phyloP scores from a whole-genome alignment of 1,140 invertebrate species.

The Charaxes varanes region DNA sequence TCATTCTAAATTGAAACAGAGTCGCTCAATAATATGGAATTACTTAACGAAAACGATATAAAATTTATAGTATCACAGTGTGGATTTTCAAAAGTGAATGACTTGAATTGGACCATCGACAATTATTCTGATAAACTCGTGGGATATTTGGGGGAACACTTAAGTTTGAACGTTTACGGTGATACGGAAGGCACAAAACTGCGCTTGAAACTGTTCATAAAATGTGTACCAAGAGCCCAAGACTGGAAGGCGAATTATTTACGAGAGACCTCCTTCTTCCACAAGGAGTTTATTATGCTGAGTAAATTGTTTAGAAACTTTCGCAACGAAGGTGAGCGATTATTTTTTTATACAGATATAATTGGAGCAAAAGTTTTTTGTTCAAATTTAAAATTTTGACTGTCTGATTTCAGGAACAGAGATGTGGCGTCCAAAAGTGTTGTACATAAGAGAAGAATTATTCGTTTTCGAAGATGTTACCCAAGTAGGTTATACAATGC shows the following conservation, averaged over 20 bases:
- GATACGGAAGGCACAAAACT: slow-evolving; percentile 25
- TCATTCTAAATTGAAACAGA: too few species aligned
- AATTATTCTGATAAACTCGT: slow-evolving; percentile 36
- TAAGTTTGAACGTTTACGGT: slow-evolving; percentile 32
- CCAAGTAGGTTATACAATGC: slow-evolving; percentile 43
- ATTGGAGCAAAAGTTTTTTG: neutral
- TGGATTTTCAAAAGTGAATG: slow-evolving; percentile 20
- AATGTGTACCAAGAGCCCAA: slow-evolving; percentile 45
- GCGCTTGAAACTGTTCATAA: slow-evolving; percentile 40
- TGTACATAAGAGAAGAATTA: slow-evolving; percentile 38
- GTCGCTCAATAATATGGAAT: slow-evolving; percentile 36
- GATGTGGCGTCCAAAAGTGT: slow-evolving; percentile 43
- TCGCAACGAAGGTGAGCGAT: slow-evolving; percentile 30
- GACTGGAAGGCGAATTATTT: slow-evolving; percentile 44
- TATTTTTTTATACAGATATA: neutral
- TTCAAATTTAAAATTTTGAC: neutral
- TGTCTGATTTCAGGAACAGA: slow-evolving; percentile 26
- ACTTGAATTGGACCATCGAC: slow-evolving; percentile 29
- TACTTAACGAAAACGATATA: slow-evolving; percentile 40
- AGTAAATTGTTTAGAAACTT: slow-evolving; percentile 42
- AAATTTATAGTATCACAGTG: slow-evolving; percentile 29
- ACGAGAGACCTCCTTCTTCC: slow-evolving; percentile 40
- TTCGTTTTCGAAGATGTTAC: slow-evolving; percentile 58
- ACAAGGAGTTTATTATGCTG: slow-evolving; percentile 51
- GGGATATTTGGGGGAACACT: slow-evolving; percentile 54